Percentiles rank a stretch among this genome's conserved stretches.
phyloP scores from a whole-genome alignment of 2,888 invertebrate genomes.

The Cheilosia vernalis region DNA sequence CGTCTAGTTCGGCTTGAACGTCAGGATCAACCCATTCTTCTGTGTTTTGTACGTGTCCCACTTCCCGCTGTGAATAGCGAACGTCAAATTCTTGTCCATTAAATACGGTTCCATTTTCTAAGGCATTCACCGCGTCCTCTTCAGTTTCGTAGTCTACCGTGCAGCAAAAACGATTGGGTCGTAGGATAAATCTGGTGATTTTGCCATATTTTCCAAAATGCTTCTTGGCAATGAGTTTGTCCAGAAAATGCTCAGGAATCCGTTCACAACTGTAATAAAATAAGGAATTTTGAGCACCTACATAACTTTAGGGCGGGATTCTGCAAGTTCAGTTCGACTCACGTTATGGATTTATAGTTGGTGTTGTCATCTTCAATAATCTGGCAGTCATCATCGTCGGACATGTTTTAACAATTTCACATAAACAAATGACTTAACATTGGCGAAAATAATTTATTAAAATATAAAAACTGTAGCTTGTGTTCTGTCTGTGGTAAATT shows the following conservation, averaged over 20 bases:
- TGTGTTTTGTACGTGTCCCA: slow-evolving; percentile 81
- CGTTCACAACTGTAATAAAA: slow-evolving; percentile 85
- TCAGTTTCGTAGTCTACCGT: slow-evolving; percentile 88
- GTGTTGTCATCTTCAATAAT: slow-evolving; percentile 71
- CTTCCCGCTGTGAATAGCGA: slow-evolving; percentile 84
- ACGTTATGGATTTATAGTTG: slow-evolving; percentile 79
- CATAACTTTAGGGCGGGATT: not conserved
- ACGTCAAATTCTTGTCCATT: slow-evolving; percentile 87
- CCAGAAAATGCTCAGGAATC: slow-evolving; percentile 87
- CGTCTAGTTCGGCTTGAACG: slow-evolving; percentile 88
- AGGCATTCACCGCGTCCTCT: slow-evolving; percentile 85
- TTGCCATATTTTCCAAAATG: slow-evolving; percentile 90
- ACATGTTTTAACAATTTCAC: slow-evolving; percentile 56
- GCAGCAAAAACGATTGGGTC: slow-evolving; percentile 87
- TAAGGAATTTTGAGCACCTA: not conserved
- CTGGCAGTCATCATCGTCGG: slow-evolving; percentile 68
- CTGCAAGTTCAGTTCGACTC: slow-evolving; percentile 32
- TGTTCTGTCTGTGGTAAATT: slow-evolving; percentile 2
- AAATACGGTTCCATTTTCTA: slow-evolving; percentile 86
- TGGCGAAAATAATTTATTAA: slow-evolving; percentile 24
- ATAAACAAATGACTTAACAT: slow-evolving; percentile 27
- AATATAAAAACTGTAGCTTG: slow-evolving; percentile 21
- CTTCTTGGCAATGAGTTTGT: slow-evolving; percentile 86
- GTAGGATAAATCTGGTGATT: slow-evolving; percentile 87
- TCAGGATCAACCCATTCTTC: slow-evolving; percentile 86